A percentile compares a stretch with the other conserved stretches of the same genome.
Conservation (phyloP, 2,113 vertebrate genomes). For the Hipposideros armiger region DNA sequence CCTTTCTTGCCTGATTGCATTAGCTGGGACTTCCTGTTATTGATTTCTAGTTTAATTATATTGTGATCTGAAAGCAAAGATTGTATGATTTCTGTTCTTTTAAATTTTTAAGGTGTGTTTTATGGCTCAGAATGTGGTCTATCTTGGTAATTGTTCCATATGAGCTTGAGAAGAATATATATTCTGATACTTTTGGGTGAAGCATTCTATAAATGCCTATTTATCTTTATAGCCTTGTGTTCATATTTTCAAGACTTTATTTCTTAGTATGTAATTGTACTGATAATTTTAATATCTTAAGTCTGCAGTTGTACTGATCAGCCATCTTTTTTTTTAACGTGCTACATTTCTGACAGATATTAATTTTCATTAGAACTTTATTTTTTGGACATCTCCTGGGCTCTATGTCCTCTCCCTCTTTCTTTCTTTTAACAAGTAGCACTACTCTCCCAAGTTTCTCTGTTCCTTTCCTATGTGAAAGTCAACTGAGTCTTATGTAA, state of each 20-base stretch:
- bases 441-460: neutral
- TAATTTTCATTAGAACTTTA: conserved; percentile 16
- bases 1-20: neutral
- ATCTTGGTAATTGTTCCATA: neutral
- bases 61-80: neutral
- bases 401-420: neutral
- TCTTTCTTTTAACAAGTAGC: neutral
- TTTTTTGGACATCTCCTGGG: neutral
- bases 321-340: neutral
- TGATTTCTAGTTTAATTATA: conserved; percentile 21
- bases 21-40: neutral
- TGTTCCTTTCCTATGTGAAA: neutral
- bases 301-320: neutral
- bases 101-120: neutral
- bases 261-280: neutral
- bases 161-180: neutral
- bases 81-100: neutral
- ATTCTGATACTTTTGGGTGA: neutral
- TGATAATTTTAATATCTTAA: conserved; percentile 10
- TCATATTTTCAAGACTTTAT: neutral
- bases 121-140: neutral
- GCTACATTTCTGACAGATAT: conserved; percentile 2
- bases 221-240: neutral
- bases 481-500: neutral
- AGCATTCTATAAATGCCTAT: neutral